A percentile compares a stretch with the other conserved stretches of the same genome.
Evolutionary conservation across 1,140 invertebrate species (phyloP).

Genomic region (Lycorma delicatula): DNA sequence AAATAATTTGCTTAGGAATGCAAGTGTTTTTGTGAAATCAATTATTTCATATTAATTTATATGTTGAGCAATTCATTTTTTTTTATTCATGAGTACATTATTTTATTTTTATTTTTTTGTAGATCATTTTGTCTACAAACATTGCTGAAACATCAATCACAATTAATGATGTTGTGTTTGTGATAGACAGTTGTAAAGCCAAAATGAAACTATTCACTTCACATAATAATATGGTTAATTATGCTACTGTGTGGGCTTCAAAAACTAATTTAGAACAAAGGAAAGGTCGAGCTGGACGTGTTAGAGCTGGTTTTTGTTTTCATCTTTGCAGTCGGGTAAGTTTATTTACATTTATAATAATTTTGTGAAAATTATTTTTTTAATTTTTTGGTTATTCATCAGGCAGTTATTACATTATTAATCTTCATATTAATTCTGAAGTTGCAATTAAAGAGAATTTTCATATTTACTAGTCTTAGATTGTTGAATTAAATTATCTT

Average conservation of each 20-base stretch:
- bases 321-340: constrained; percentile 66
- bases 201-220: constrained; percentile 94
- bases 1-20: too few relatives aligned
- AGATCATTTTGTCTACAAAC: constrained; percentile 83
- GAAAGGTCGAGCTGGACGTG: constrained; percentile 83
- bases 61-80: too few relatives aligned
- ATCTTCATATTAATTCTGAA: too few relatives aligned
- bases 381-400: background rate
- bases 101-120: constrained; percentile 21
- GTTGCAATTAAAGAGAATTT: background rate
- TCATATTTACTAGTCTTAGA: background rate
- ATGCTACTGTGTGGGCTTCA: constrained; percentile 89
- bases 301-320: constrained; percentile 79
- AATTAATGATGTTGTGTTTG: constrained; percentile 93
- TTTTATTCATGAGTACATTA: background rate
- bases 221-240: constrained; percentile 92
- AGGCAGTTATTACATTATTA: too few relatives aligned
- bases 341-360: constrained; percentile 1
- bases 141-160: constrained; percentile 93
- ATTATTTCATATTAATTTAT: too few relatives aligned
- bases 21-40: too few relatives aligned
- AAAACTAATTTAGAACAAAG: constrained; percentile 85
- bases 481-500: background rate
- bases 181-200: constrained; percentile 90
- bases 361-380: background rate